These are phyloP conservation scores for Eupithecia dodoneata DNA, from an alignment of 2,888 invertebrate genomes.

Conservation along the genomic window DNA sequence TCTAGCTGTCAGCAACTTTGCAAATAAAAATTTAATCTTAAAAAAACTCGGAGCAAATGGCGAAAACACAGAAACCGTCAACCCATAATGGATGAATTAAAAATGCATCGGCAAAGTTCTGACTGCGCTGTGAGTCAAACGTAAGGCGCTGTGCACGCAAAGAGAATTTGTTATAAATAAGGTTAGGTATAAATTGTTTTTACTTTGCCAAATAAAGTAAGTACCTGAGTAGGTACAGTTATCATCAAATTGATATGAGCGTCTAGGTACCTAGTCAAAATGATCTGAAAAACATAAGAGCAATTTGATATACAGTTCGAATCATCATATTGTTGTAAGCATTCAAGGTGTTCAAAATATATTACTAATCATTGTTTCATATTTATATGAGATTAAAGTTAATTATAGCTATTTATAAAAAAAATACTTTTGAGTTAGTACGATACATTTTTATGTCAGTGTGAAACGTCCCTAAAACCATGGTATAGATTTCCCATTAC, in stretches of 20 bases:
- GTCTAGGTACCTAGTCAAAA: no score
- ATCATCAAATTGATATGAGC: no score
- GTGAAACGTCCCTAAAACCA: neutral
- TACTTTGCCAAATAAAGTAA: neutral
- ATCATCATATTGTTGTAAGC: no score
- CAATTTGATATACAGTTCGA: no score
- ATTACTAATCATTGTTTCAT: no score
- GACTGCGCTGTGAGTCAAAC: neutral
- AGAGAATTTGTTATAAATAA: neutral
- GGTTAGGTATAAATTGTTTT: neutral
- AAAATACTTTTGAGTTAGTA: no score
- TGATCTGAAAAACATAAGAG: no score
- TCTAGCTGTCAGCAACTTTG: neutral
- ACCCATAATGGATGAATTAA: constrained; percentile 7
- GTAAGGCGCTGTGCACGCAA: neutral
- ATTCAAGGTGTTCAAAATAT: no score
- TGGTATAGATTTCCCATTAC: constrained; percentile 9
- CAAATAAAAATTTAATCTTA: neutral
- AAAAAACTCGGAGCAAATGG: neutral
- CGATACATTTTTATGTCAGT: neutral
- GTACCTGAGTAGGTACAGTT: no score
- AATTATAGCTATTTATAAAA: no score
- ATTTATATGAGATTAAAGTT: no score
- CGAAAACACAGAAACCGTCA: neutral
- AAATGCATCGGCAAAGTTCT: constrained; percentile 6